Evolutionary conservation across 2,113 vertebrate species (phyloP), one percentile per base, ranked within the genome.

Genomic region (Loxodonta africana): DNA sequence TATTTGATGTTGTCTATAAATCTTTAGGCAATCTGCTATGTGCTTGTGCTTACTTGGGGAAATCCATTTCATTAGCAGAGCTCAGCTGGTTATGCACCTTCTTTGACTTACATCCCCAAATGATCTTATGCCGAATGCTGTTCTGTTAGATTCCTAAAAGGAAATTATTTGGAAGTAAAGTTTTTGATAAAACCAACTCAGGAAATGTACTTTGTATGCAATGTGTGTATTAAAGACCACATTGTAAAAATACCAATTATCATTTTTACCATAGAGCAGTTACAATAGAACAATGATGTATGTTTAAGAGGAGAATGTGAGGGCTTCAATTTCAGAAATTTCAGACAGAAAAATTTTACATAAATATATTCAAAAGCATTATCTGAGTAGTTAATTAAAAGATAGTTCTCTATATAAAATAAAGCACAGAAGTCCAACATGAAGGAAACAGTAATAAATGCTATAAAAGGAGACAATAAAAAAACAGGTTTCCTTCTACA

Each of bases 21-120:
- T 90, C 28, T 95, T 92, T 95, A 97, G 98, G 95, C 71, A 95
- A 95, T 95, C 81, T 95, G 92, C 91, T 96, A 44, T 46, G 76
- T 84, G 85, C 51, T 90, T 97, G 95, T 83, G 65, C 17, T 93
- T 91, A 95, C 73, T 92, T 97, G 86, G 96, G n/a, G 41, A 97
- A 97, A 60, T 2, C 51, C 93, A 51, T 90, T 95, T 95, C 30
- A 69, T 89, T 6, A 6, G 41, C 97, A 41, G 33, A 83, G 15
- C 63, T 94, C 63, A 97, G 65, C 83, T 97, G 37, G 18, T 90
- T 93, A 71, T 25, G 95, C 33, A 91, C 82, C 76, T 97, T 96
- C n/a, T 93, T 98, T 5, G 6, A 96, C 87, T 92, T 28, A 63
- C 94, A 23, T 97, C 98, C 88, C 83, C 57, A 90, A 97, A 60